Percentiles rank a stretch among this genome's conserved stretches.
phyloP scores from a whole-genome alignment of 2,888 invertebrate species.

The Clitarchus hookeri region DNA sequence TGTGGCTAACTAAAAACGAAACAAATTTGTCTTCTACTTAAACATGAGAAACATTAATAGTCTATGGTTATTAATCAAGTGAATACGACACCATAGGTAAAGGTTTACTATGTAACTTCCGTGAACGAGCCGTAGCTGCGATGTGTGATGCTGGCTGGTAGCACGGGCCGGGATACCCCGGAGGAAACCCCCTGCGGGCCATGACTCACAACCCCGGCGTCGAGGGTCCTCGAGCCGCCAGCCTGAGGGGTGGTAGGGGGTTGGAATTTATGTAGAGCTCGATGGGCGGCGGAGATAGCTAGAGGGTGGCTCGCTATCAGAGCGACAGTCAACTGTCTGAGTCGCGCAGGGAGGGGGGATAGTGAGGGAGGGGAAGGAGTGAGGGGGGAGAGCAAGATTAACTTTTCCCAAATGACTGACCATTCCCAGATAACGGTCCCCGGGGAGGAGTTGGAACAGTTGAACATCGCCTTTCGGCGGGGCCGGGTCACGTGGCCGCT shows the following conservation, averaged over 20 bases:
- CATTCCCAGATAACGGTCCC: constrained; percentile 16
- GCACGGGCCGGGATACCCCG: neutral
- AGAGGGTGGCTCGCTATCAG: neutral
- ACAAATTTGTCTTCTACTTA: too few relatives aligned
- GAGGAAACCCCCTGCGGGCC: neutral
- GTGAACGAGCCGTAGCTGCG: too few relatives aligned
- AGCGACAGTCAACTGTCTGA: constrained; percentile 16
- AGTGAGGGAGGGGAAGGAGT: neutral
- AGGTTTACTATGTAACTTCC: too few relatives aligned
- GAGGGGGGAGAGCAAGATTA: neutral
- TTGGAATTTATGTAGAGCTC: neutral
- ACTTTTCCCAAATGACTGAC: constrained; percentile 27
- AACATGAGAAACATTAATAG: too few relatives aligned
- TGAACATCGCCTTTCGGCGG: neutral
- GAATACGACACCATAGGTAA: too few relatives aligned
- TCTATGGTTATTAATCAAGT: too few relatives aligned
- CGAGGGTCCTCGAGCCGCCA: neutral
- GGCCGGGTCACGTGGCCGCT: neutral
- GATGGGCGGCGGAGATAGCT: neutral
- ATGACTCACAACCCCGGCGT: neutral
- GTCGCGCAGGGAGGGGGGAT: neutral
- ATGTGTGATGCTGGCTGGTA: too few relatives aligned
- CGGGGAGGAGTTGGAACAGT: neutral
- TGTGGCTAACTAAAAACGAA: too few relatives aligned
- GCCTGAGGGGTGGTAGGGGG: neutral